Evolutionary conservation across 2,113 vertebrate genomes (phyloP).

Genomic region (Oceanodroma tethys): DNA sequence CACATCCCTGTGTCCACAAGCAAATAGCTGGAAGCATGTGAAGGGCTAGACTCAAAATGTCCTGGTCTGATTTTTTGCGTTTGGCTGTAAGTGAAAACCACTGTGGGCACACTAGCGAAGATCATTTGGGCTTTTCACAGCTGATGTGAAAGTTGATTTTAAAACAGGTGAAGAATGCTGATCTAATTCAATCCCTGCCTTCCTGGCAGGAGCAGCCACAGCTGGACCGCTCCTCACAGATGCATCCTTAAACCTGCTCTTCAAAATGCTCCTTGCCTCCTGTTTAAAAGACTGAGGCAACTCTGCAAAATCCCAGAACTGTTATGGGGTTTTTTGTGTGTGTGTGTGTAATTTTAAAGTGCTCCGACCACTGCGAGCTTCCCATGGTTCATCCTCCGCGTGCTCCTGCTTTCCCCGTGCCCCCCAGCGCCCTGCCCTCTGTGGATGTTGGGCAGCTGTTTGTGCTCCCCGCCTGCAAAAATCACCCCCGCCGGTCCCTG

Average conservation of each 20-base stretch:
- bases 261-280: not conserved
- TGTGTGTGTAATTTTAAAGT: not conserved
- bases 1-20: fast-evolving
- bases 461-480: not conserved
- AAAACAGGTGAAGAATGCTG: not conserved
- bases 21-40: not conserved
- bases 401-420: not conserved
- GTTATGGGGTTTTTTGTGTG: fast-evolving
- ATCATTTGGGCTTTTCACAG: not conserved
- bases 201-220: not conserved
- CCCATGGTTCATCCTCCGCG: fast-evolving
- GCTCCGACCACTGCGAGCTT: not conserved
- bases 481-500: not conserved
- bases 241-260: not conserved
- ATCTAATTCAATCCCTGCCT: not conserved
- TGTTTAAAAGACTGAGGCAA: not conserved
- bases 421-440: fast-evolving
- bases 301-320: not conserved
- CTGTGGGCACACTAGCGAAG: fast-evolving
- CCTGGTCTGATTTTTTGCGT: not conserved
- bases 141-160: not conserved
- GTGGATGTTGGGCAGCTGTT: not conserved
- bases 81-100: not conserved
- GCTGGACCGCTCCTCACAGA: not conserved
- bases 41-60: not conserved